Conservation (phyloP, 2,888 invertebrate genomes). For the Eristalis pertinax region DNA sequence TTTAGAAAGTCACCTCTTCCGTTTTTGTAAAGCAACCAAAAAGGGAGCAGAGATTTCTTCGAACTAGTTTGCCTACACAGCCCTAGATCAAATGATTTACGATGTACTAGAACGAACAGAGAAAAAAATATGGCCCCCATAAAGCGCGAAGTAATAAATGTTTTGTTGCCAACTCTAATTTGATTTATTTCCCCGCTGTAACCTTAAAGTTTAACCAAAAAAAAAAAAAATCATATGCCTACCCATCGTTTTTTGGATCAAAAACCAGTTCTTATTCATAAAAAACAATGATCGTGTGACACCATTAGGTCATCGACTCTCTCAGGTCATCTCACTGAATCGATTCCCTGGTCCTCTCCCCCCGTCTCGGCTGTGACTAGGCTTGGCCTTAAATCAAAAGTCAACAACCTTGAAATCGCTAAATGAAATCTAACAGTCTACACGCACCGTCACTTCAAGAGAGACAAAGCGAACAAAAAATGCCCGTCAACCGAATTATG, state of each 20-base stretch:
- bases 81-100: not conserved
- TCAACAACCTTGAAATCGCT: slow-evolving; percentile 41
- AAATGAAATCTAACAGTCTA: slow-evolving; percentile 14
- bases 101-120: not conserved
- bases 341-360: not conserved
- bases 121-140: not conserved
- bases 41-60: too few relatives aligned
- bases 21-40: too few relatives aligned
- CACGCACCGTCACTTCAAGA: not conserved
- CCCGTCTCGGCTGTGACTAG: not conserved
- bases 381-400: not conserved
- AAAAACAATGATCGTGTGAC: not conserved
- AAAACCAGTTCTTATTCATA: not conserved
- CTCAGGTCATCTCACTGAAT: not conserved
- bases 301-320: not conserved
- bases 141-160: not conserved
- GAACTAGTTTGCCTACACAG: too few relatives aligned
- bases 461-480: not conserved
- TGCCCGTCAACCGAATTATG: slow-evolving; percentile 18
- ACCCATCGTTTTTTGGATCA: not conserved
- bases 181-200: not conserved
- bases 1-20: too few relatives aligned
- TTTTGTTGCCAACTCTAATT: not conserved
- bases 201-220: not conserved
- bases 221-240: not conserved